Evolutionary conservation across 2,797 vertebrate genomes (phyloP).

Genomic region (Tarsius wallacei): DNA sequence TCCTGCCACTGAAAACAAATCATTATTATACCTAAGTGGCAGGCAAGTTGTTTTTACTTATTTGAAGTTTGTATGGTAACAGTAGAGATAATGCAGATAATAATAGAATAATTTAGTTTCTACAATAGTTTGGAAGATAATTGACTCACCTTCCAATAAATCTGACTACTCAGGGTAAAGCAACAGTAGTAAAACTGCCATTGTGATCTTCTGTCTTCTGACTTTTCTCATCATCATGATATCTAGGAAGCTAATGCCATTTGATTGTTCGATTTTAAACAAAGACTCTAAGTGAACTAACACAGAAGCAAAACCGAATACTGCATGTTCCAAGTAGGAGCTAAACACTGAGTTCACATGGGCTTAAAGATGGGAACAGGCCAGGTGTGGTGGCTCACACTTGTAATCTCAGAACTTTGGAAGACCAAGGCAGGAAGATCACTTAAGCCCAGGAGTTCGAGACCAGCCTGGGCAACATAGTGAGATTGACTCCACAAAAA

Average conservation of each 20-base stretch:
- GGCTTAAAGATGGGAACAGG: no score
- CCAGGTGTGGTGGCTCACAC: no score
- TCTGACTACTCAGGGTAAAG: slow-evolving; percentile 14
- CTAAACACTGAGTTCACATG: no score
- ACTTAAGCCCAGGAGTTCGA: no score
- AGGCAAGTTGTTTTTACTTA: background rate
- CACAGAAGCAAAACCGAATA: no score
- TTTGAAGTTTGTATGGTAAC: background rate
- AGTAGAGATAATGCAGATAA: background rate
- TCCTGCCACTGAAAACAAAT: background rate
- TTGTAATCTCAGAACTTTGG: no score
- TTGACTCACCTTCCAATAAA: background rate
- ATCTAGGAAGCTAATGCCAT: background rate
- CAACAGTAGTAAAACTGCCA: background rate
- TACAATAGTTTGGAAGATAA: slow-evolving; percentile 24
- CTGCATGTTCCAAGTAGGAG: no score
- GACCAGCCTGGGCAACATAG: no score
- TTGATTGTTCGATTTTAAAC: slow-evolving; percentile 14
- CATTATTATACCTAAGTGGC: background rate
- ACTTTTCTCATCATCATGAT: background rate
- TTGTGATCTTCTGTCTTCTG: background rate
- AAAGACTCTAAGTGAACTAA: background rate
- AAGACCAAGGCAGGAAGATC: no score
- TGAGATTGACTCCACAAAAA: no score
- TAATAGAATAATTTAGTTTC: slow-evolving; percentile 39